Evolutionary conservation across 2,113 vertebrate genomes (phyloP).

Genomic region (Scophthalmus maximus): DNA sequence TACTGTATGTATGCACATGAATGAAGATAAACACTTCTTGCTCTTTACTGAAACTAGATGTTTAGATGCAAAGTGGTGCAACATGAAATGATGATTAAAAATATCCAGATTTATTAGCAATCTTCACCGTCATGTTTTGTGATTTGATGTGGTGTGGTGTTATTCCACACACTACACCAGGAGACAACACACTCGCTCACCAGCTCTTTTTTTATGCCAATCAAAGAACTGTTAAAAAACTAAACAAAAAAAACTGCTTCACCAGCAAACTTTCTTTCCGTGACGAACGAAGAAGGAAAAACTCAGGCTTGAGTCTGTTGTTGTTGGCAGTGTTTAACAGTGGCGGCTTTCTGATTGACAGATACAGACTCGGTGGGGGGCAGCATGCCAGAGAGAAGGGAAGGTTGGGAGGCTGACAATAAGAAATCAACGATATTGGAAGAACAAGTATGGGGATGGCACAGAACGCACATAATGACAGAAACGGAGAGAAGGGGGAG

Average conservation of each 20-base stretch:
- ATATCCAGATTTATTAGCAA: no score
- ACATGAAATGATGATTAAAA: no score
- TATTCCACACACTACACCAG: background rate
- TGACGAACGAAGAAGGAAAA: conserved; percentile 28
- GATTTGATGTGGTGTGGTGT: background rate
- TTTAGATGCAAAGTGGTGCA: no score
- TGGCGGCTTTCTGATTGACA: conserved; percentile 59
- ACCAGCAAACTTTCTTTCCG: conserved; percentile 31
- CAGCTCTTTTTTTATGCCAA: conserved; percentile 12
- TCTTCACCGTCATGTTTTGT: background rate
- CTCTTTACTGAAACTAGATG: no score
- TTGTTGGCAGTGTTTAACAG: conserved; percentile 54
- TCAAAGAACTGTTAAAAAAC: conserved; percentile 29
- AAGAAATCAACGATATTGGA: conserved; percentile 45
- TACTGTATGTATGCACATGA: no score
- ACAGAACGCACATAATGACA: conserved; percentile 26
- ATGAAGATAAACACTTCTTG: background rate
- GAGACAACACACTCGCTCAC: background rate
- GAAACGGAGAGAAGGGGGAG: background rate
- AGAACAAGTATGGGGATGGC: conserved; percentile 29
- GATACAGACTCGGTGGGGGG: conserved; percentile 54
- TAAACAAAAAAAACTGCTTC: conserved; percentile 19
- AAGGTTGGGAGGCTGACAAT: conserved; percentile 11
- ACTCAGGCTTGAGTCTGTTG: conserved; percentile 30
- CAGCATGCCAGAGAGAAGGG: conserved; percentile 35